These are phyloP conservation scores for Drosophila navojoa DNA, from an alignment of 1,140 invertebrate genomes.

Conservation along the genomic window DNA sequence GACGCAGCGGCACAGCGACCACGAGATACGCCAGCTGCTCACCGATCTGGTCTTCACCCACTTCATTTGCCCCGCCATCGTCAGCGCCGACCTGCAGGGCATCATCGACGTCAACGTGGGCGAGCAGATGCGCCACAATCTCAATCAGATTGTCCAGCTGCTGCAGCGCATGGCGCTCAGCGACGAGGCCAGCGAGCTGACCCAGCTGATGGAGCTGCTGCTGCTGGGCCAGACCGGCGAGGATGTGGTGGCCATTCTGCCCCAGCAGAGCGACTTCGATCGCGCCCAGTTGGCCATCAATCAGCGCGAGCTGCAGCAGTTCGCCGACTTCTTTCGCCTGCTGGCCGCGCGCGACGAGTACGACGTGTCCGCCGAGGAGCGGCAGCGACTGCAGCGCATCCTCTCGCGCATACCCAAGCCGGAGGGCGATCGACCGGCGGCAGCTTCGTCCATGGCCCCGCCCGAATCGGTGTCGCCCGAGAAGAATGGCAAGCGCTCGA, in stretches of 20 bases:
- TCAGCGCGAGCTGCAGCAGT: conserved; percentile 87
- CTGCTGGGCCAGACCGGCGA: conserved; percentile 86
- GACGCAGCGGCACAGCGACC: conserved; percentile 86
- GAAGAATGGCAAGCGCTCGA: conserved; percentile 58
- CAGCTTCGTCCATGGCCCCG: background rate
- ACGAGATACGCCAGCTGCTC: conserved; percentile 91
- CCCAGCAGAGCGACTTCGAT: conserved; percentile 86
- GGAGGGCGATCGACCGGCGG: background rate
- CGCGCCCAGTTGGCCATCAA: conserved; percentile 88
- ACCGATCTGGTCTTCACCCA: conserved; percentile 96
- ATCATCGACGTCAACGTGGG: conserved; percentile 97
- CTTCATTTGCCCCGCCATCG: conserved; percentile 98
- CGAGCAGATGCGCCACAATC: conserved; percentile 94
- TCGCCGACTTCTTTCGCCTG: conserved; percentile 86
- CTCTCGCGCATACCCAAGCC: conserved; percentile 63
- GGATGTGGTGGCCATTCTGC: conserved; percentile 85
- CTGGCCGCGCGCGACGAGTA: conserved; percentile 62
- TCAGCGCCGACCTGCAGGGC: conserved; percentile 98
- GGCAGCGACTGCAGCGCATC: conserved; percentile 70
- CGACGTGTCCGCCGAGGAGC: conserved; percentile 69
- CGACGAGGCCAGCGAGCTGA: conserved; percentile 92
- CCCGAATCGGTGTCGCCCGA: conserved; percentile 28
- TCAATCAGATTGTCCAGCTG: conserved; percentile 96
- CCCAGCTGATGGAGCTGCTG: conserved; percentile 89
- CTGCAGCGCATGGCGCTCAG: conserved; percentile 94